Base-by-base conservation (phyloP, 2,113 vertebrate genomes). In the Callithrix jacchus region DNA sequence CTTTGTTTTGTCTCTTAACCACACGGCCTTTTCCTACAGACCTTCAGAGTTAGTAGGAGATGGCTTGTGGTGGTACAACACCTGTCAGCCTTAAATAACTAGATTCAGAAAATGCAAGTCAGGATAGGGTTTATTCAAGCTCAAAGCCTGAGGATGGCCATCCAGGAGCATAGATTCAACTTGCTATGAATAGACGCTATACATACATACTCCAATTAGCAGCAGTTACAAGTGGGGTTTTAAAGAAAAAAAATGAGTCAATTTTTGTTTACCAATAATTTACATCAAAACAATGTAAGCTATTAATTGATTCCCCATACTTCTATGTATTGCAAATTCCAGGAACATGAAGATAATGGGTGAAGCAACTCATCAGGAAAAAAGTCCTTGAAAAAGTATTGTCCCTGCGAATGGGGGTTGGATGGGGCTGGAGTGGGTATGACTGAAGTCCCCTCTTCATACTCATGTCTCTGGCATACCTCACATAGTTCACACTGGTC, bases 21-120 rank as follows among this genome's bases (percentile, higher is more conserved):
- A 1, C 6, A 49, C 73, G 32, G 25, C 6, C 47, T 84, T 86
- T 85, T 47, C 14, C 17, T 27, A 70, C 8, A 83, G 8, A 2
- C 3, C 6, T 81, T 1, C 9, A 47, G 25, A 84, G 8, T 77
- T 56, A 68, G 45, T 20, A 54, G 25, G 4, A 52, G 54, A 56
- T 45, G 40, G 40, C 13, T 8, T 7, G 0, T 35, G 35, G 25
- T 68, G 40, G 0, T 54, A 0, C 35, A 49, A 12, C 1, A 47
- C 74, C 27, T 32, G 16, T 32, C 25, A 30, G 17, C 27, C 27
- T 77, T 77, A 77, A 47, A 18, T 32, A 47, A 30, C 12, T 13
- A 47, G 42, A 77, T 47, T 77, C 74, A 77, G 27, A 77, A 77
- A 77, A 18, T 47, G 47, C 30, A 27, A 77, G 9, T 47, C 30